Percentiles rank a stretch among this genome's conserved stretches.
Evolutionary conservation across 2,797 vertebrate genomes (phyloP).

Genomic region (Peromyscus melanophrys): DNA sequence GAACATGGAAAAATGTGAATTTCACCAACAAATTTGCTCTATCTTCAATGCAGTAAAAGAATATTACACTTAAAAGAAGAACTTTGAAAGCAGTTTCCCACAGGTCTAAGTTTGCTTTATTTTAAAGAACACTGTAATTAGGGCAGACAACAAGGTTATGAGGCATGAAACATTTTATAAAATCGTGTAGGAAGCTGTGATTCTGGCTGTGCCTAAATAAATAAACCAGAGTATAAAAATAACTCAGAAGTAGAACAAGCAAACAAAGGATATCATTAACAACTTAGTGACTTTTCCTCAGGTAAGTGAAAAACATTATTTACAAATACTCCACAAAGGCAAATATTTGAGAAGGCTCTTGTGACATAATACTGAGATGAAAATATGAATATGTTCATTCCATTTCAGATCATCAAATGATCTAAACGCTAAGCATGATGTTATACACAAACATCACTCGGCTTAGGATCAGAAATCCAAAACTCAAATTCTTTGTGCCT

Average conservation of each 20-base stretch:
- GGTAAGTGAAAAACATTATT: slow-evolving; percentile 37
- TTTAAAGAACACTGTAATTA: slow-evolving; percentile 71
- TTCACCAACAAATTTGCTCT: not conserved
- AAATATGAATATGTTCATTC: not conserved
- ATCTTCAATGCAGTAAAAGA: not conserved
- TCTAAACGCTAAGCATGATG: not conserved
- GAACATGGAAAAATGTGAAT: not conserved
- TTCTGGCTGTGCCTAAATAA: slow-evolving; percentile 75
- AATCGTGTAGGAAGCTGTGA: slow-evolving; percentile 76
- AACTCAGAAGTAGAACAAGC: slow-evolving; percentile 74
- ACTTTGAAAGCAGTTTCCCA: slow-evolving; percentile 20
- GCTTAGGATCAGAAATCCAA: not conserved
- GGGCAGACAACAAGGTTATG: slow-evolving; percentile 69
- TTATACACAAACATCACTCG: not conserved
- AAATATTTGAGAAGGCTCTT: not conserved
- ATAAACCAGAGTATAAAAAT: slow-evolving; percentile 79
- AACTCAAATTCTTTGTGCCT: not conserved
- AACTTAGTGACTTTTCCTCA: slow-evolving; percentile 55
- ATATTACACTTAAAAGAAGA: slow-evolving; percentile 29
- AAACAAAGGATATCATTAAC: slow-evolving; percentile 65
- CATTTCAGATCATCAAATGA: slow-evolving; percentile 10
- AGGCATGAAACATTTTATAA: slow-evolving; percentile 56
- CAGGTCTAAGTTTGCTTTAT: not conserved
- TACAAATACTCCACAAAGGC: not conserved
- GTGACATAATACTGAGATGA: not conserved